Evolutionary conservation across 2,113 vertebrate genomes (phyloP).

Genomic region (Myrmecobius fasciatus): DNA sequence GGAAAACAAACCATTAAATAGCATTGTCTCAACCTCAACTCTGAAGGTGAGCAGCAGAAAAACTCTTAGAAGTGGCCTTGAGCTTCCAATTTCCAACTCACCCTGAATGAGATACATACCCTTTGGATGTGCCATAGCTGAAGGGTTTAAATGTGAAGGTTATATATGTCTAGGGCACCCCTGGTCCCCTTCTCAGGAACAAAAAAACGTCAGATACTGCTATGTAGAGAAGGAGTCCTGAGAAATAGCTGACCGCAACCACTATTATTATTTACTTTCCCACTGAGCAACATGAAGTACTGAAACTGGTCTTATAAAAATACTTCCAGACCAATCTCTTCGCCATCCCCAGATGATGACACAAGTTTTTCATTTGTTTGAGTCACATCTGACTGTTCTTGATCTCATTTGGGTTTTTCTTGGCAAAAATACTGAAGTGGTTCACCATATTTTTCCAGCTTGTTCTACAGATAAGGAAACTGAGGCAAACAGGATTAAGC

Average conservation of each 20-base stretch:
- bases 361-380: neutral
- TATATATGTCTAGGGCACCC: neutral
- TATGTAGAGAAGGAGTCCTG: neutral
- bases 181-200: neutral
- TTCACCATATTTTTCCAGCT: neutral
- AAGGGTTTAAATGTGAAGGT: neutral
- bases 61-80: neutral
- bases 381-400: neutral
- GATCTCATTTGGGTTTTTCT: neutral
- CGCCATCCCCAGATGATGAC: neutral
- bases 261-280: neutral
- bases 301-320: neutral
- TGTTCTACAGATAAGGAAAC: no score
- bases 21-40: constrained; percentile 54
- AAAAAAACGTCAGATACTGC: neutral
- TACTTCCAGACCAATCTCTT: neutral
- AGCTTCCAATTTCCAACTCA: neutral
- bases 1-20: constrained; percentile 16
- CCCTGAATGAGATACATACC: neutral
- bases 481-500: neutral
- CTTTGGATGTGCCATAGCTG: neutral
- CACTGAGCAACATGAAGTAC: neutral
- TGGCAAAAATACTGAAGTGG: neutral
- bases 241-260: neutral
- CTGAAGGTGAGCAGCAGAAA: constrained; percentile 47